These are phyloP conservation scores for Nymphicus hollandicus DNA, from an alignment of 2,113 vertebrate species.

Conservation along the genomic window DNA sequence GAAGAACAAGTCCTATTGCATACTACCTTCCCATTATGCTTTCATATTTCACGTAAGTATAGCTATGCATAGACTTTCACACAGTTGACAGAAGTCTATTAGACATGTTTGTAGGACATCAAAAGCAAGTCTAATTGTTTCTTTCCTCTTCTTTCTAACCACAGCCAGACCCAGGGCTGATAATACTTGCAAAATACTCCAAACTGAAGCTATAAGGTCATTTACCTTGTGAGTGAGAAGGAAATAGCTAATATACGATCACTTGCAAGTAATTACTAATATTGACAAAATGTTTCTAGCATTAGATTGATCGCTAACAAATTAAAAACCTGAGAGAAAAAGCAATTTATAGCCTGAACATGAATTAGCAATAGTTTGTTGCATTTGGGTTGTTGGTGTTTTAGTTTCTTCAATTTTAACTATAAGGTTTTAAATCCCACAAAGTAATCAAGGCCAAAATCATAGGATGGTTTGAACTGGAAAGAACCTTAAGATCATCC, in stretches of 20 bases:
- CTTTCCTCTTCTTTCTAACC: background rate
- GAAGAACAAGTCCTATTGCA: background rate
- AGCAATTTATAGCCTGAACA: background rate
- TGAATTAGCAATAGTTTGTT: background rate
- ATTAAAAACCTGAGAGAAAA: background rate
- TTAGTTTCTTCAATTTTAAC: background rate
- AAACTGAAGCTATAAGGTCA: background rate
- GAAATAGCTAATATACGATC: background rate
- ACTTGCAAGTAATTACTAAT: background rate
- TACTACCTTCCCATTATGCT: background rate
- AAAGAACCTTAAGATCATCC: background rate
- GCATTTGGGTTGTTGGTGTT: background rate
- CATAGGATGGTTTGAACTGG: background rate
- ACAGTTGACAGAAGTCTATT: background rate
- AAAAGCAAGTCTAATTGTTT: background rate
- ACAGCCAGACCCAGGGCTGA: background rate
- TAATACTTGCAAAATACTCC: background rate
- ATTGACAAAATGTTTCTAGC: background rate
- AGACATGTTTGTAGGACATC: background rate
- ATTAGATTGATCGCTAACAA: background rate
- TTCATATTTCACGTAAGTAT: background rate
- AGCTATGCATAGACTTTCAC: fast-evolving
- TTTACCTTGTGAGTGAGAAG: background rate
- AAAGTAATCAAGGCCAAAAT: background rate
- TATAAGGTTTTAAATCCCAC: background rate